Conservation (phyloP, 1,140 invertebrate genomes). For the Oncopodura yosiiana region DNA sequence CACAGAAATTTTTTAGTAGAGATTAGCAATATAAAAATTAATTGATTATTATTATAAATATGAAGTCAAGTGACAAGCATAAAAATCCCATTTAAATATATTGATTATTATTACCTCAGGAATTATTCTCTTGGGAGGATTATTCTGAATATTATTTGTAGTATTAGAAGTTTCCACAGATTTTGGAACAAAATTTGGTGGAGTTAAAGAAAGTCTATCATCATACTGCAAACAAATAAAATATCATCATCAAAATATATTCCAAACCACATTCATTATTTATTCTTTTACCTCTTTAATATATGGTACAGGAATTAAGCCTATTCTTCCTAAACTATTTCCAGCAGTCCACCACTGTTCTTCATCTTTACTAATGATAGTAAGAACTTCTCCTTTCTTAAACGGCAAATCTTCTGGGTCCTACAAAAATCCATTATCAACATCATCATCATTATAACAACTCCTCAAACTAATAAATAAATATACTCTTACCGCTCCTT, state of each 20-base stretch:
- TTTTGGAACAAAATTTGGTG: too few species aligned
- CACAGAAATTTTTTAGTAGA: too few species aligned
- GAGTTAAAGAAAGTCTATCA: conserved; percentile 6
- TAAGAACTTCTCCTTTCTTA: conserved; percentile 84
- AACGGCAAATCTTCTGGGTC: conserved; percentile 93
- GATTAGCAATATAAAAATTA: too few species aligned
- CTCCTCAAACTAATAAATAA: conserved; percentile 36
- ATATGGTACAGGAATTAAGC: conserved; percentile 93
- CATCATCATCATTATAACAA: neutral
- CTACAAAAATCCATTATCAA: conserved; percentile 44
- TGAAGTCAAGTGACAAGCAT: too few species aligned
- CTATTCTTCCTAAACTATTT: conserved; percentile 72
- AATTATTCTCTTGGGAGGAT: too few species aligned
- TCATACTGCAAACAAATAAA: conserved; percentile 27
- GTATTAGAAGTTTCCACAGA: too few species aligned
- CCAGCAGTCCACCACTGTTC: conserved; percentile 95
- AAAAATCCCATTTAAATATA: too few species aligned
- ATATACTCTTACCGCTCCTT: conserved; percentile 59
- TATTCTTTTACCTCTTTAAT: conserved; percentile 47
- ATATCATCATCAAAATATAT: conserved; percentile 4
- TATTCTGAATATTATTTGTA: too few species aligned
- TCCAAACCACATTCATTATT: neutral
- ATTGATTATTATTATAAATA: too few species aligned
- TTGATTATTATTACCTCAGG: too few species aligned
- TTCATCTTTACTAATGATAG: conserved; percentile 88